These are phyloP conservation scores for Hemicordylus capensis DNA, from an alignment of 2,113 vertebrate species.

Conservation along the genomic window DNA sequence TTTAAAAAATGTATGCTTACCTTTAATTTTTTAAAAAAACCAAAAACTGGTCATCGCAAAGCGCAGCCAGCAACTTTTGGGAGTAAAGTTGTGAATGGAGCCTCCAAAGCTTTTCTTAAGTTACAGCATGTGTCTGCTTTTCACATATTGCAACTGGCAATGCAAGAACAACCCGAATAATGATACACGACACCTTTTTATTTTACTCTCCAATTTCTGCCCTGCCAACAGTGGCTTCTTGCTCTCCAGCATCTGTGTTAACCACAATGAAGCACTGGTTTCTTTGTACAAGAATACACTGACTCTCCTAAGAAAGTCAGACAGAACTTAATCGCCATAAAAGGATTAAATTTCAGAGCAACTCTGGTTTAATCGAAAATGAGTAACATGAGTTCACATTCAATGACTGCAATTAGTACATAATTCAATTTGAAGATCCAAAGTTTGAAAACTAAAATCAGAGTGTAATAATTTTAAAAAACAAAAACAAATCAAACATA, in stretches of 20 bases:
- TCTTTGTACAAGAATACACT: background rate
- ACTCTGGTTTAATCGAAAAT: background rate
- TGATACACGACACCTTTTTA: background rate
- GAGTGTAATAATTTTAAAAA: background rate
- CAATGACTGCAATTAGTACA: background rate
- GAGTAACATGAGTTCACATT: background rate
- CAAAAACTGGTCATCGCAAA: background rate
- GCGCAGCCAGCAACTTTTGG: background rate
- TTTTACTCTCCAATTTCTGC: background rate
- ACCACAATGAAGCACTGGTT: background rate
- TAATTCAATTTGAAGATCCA: background rate
- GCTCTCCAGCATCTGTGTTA: background rate
- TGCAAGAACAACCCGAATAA: background rate
- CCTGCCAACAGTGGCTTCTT: background rate
- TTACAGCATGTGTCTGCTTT: background rate
- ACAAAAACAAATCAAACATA: background rate
- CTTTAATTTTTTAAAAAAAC: no score
- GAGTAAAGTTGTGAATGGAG: background rate
- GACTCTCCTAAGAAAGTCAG: background rate
- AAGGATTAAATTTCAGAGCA: background rate
- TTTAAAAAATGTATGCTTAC: no score
- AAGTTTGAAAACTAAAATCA: background rate
- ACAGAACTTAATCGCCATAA: background rate
- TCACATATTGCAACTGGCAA: background rate
- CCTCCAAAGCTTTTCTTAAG: background rate